These are phyloP conservation scores for Serripes groenlandicus DNA, from an alignment of 2,888 invertebrate species.

Conservation along the genomic window DNA sequence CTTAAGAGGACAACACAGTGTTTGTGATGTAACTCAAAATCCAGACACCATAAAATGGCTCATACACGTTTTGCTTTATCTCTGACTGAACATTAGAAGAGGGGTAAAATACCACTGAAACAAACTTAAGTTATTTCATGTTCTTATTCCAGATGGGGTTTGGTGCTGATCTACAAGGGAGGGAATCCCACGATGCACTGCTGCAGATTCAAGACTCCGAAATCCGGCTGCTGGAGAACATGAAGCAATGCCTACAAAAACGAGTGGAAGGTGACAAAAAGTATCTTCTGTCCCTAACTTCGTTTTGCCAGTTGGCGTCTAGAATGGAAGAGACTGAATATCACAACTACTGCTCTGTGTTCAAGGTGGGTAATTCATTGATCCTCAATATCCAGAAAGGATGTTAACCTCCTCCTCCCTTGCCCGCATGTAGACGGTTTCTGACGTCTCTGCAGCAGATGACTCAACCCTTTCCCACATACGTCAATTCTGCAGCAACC, in stretches of 20 bases:
- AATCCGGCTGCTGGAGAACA: slow-evolving; percentile 95
- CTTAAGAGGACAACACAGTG: too few relatives aligned
- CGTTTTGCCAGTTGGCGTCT: slow-evolving; percentile 83
- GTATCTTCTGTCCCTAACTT: slow-evolving; percentile 93
- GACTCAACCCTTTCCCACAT: too few relatives aligned
- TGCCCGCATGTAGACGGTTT: too few relatives aligned
- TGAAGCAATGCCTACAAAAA: slow-evolving; percentile 94
- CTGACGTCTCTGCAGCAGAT: too few relatives aligned
- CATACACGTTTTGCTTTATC: too few relatives aligned
- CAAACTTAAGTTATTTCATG: too few relatives aligned
- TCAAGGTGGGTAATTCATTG: slow-evolving; percentile 72
- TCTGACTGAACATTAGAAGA: too few relatives aligned
- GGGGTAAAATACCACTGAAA: too few relatives aligned
- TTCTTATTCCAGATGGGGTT: slow-evolving; percentile 91
- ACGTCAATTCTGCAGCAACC: too few relatives aligned
- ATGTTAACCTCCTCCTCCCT: not conserved
- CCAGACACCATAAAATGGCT: too few relatives aligned
- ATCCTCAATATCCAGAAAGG: not conserved
- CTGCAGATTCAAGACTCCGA: slow-evolving; percentile 96
- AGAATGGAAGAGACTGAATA: slow-evolving; percentile 81
- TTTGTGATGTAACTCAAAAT: too few relatives aligned
- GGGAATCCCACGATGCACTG: slow-evolving; percentile 96
- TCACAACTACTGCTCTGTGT: slow-evolving; percentile 76
- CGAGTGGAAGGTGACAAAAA: slow-evolving; percentile 96
- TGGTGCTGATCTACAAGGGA: slow-evolving; percentile 94